These are phyloP conservation scores for Bufo bufo DNA, from an alignment of 2,113 vertebrate species.

Conservation along the genomic window DNA sequence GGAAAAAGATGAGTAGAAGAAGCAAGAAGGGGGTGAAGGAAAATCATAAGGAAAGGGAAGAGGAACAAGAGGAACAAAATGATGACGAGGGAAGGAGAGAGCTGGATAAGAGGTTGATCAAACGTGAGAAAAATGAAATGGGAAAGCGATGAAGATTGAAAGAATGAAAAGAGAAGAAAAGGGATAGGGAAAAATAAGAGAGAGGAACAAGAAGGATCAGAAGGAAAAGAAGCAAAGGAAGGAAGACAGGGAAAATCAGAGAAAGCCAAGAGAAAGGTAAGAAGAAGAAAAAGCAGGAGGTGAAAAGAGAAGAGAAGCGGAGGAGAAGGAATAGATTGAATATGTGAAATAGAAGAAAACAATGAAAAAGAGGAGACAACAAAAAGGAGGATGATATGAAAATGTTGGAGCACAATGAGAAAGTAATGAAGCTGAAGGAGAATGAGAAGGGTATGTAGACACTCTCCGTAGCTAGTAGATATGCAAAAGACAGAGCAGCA, in stretches of 20 bases:
- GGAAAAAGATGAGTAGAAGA: not conserved
- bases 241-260: not conserved
- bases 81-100: not conserved
- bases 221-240: not conserved
- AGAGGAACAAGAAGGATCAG: not conserved
- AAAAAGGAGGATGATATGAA: not conserved
- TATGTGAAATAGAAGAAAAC: not conserved
- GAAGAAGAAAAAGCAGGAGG: not conserved
- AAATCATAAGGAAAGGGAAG: not conserved
- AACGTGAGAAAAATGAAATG: too few species aligned
- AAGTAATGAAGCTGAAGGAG: too few species aligned
- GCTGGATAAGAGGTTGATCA: not conserved
- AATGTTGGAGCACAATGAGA: too few species aligned
- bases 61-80: not conserved
- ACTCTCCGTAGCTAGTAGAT: too few species aligned
- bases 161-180: too few species aligned
- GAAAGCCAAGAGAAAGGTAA: not conserved
- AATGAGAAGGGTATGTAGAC: too few species aligned
- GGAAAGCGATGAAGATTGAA: too few species aligned
- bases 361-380: not conserved
- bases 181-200: too few species aligned
- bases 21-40: not conserved
- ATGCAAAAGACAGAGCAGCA: too few species aligned
- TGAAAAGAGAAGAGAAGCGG: not conserved
- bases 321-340: not conserved